A percentile compares a stretch with the other conserved stretches of the same genome.
phyloP scores from a whole-genome alignment of 1,140 invertebrate genomes.

The Ruditapes philippinarum region DNA sequence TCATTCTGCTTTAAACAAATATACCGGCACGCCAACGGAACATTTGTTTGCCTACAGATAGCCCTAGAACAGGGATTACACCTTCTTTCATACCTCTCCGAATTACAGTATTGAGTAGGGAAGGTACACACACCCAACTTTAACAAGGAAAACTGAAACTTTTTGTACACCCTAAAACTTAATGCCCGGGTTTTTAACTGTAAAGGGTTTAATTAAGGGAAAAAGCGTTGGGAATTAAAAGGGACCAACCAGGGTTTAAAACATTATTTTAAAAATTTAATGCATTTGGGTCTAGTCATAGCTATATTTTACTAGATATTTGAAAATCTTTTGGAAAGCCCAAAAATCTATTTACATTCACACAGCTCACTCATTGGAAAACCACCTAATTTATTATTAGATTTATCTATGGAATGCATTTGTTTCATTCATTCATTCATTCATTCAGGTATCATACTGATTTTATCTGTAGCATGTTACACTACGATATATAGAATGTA shows the following conservation, averaged over 20 bases:
- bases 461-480: no score
- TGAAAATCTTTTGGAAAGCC: background rate
- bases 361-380: no score
- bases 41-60: background rate
- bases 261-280: no score
- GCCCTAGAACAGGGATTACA: constrained; percentile 45
- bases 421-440: no score
- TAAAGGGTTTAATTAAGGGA: no score
- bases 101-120: constrained; percentile 62
- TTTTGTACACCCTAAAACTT: background rate
- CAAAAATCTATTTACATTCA: no score
- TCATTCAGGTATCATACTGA: no score
- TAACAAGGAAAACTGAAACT: constrained; percentile 55
- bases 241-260: background rate
- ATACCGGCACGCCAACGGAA: constrained; percentile 48
- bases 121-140: constrained; percentile 62
- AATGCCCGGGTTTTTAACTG: background rate
- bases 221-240: background rate
- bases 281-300: background rate
- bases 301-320: background rate
- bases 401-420: no score
- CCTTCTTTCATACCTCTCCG: constrained; percentile 33
- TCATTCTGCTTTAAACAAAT: constrained; percentile 36
- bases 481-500: no score
- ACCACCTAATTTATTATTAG: no score